phyloP scores from a whole-genome alignment of 2,797 vertebrate species.

The Bovichtus diacanthus region DNA sequence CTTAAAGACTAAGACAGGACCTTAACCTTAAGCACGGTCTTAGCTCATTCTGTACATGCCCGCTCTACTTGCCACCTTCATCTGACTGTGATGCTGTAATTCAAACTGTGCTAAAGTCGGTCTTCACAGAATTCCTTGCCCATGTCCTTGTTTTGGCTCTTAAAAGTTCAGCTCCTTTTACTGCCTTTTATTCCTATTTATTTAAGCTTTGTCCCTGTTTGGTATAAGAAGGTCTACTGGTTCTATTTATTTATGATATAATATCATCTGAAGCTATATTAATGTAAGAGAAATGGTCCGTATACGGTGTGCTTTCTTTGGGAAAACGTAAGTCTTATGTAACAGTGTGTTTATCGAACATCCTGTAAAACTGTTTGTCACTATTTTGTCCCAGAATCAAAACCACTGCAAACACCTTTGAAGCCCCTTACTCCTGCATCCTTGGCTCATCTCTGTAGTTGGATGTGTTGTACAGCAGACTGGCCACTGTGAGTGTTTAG shows the following conservation, averaged over 20 bases:
- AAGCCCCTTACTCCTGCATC: conserved; percentile 18
- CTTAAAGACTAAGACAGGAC: conserved; percentile 75
- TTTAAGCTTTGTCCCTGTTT: conserved; percentile 61
- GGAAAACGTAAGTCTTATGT: conserved; percentile 29
- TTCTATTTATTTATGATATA: conserved; percentile 74
- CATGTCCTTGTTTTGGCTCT: conserved; percentile 44
- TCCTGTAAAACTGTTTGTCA: conserved; percentile 28
- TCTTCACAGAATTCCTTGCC: conserved; percentile 43
- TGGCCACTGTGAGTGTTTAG: conserved; percentile 78
- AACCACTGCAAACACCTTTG: conserved; percentile 41
- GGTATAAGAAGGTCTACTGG: conserved; percentile 50
- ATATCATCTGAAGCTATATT: conserved; percentile 57
- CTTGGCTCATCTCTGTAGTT: conserved; percentile 41
- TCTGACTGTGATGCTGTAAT: conserved; percentile 64
- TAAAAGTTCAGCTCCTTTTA: conserved; percentile 41
- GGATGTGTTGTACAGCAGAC: conserved; percentile 67
- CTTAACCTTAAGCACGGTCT: conserved; percentile 72
- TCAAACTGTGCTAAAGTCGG: conserved; percentile 45
- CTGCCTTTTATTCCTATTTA: conserved; percentile 63
- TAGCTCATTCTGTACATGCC: conserved; percentile 58
- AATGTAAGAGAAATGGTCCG: conserved; percentile 53
- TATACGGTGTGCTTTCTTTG: conserved; percentile 45
- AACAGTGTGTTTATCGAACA: conserved; percentile 16
- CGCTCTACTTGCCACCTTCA: conserved; percentile 30
- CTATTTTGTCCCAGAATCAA: conserved; percentile 41